A percentile compares a stretch with the other conserved stretches of the same genome.
Conservation (phyloP, 2,888 invertebrate genomes). For the Chaitophorus viminalis region DNA sequence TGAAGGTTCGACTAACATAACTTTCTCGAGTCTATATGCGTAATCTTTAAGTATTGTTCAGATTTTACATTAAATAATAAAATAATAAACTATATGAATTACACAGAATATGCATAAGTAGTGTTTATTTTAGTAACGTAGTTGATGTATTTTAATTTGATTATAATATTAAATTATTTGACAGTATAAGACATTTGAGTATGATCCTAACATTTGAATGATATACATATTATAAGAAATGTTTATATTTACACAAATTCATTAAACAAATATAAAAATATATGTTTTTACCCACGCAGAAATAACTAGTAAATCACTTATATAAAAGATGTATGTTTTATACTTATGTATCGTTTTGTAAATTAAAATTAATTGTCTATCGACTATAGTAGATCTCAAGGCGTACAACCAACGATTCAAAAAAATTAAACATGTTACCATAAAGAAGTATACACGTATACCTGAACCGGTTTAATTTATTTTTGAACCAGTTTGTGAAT, state of each 20-base stretch:
- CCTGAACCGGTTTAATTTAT: slow-evolving; percentile 57
- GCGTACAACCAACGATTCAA: slow-evolving; percentile 37
- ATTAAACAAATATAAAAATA: slow-evolving; percentile 7
- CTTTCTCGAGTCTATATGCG: slow-evolving; percentile 33
- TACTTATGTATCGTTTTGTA: slow-evolving; percentile 10
- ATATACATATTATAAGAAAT: background rate
- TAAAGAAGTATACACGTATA: slow-evolving; percentile 55
- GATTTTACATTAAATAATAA: background rate
- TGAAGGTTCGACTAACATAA: slow-evolving; percentile 20
- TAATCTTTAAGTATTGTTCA: background rate
- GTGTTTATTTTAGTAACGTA: background rate
- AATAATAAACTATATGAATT: background rate
- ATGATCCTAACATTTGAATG: background rate
- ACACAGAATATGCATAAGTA: background rate
- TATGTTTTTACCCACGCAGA: background rate
- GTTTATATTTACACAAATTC: background rate
- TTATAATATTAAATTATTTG: background rate
- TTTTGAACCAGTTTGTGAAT: slow-evolving; percentile 61
- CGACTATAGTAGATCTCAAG: slow-evolving; percentile 47
- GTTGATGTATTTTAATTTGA: background rate
- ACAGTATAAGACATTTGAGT: background rate
- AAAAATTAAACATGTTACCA: slow-evolving; percentile 49
- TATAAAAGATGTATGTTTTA: slow-evolving; percentile 26
- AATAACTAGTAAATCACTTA: slow-evolving; percentile 12
- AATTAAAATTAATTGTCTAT: slow-evolving; percentile 35